A percentile compares a stretch with the other conserved stretches of the same genome.
These are phyloP conservation scores for Sparidentex hasta DNA, from an alignment of 2,797 vertebrate genomes.

Conservation along the genomic window DNA sequence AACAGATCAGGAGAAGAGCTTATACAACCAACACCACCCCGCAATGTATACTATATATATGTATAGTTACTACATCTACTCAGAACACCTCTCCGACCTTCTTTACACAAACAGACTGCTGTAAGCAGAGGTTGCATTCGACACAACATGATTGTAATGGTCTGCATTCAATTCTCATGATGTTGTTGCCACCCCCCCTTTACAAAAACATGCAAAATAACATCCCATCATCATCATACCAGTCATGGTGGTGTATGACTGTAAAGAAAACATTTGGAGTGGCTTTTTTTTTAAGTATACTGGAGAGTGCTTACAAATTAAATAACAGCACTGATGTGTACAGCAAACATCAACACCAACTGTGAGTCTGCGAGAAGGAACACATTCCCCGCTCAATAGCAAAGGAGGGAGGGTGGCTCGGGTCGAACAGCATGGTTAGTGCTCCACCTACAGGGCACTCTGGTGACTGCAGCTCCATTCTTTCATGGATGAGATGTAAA, in stretches of 20 bases:
- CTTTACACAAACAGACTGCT: too few species aligned
- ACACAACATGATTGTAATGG: background rate
- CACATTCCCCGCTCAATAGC: conserved; percentile 23
- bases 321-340: conserved; percentile 27
- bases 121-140: background rate
- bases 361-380: conserved; percentile 40
- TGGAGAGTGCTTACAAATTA: conserved; percentile 23
- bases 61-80: background rate
- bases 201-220: conserved; percentile 1
- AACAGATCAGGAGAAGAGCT: background rate
- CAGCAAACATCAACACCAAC: conserved; percentile 26
- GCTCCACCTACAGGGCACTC: conserved; percentile 83
- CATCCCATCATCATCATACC: background rate
- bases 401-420: conserved; percentile 17
- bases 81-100: too few species aligned
- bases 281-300: background rate
- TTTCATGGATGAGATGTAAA: conserved; percentile 38
- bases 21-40: background rate
- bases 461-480: conserved; percentile 42
- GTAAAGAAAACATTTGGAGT: background rate
- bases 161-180: background rate
- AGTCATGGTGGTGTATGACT: background rate
- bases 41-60: background rate
- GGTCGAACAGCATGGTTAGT: conserved; percentile 74
- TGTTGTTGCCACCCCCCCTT: background rate